phyloP scores from a whole-genome alignment of 2,113 vertebrate species.

The Scolopax mira region DNA sequence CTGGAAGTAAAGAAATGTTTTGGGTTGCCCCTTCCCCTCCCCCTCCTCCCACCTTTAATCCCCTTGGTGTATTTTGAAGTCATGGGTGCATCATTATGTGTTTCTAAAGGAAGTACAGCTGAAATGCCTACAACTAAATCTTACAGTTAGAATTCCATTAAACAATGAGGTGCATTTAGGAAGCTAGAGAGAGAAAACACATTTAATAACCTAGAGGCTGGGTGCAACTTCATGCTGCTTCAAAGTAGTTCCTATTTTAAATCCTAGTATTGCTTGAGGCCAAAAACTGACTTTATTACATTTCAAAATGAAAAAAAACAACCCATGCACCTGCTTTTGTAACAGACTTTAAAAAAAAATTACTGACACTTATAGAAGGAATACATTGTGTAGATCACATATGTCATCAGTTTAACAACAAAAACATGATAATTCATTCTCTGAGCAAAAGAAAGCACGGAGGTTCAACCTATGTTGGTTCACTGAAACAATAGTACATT shows the following conservation, averaged over 20 bases:
- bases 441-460: neutral
- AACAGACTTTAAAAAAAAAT: neutral
- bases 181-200: conserved; percentile 46
- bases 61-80: neutral
- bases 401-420: conserved; percentile 2
- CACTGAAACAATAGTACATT: neutral
- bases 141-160: conserved; percentile 38
- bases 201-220: conserved; percentile 59
- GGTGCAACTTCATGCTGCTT: conserved; percentile 44
- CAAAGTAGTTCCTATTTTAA: conserved; percentile 62
- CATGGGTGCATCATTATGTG: neutral
- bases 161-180: conserved; percentile 51
- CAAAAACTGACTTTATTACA: conserved; percentile 50
- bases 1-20: neutral
- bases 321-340: conserved; percentile 24
- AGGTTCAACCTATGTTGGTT: neutral
- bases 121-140: conserved; percentile 33
- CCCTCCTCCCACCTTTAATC: neutral
- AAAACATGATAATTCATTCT: neutral
- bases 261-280: conserved; percentile 48
- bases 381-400: conserved; percentile 12
- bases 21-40: too few relatives aligned
- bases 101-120: conserved; percentile 33
- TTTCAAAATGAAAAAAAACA: conserved; percentile 53
- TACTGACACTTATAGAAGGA: conserved; percentile 34